Base-by-base conservation (phyloP, 2,113 vertebrate species). In the Notarius lentiginosus region DNA sequence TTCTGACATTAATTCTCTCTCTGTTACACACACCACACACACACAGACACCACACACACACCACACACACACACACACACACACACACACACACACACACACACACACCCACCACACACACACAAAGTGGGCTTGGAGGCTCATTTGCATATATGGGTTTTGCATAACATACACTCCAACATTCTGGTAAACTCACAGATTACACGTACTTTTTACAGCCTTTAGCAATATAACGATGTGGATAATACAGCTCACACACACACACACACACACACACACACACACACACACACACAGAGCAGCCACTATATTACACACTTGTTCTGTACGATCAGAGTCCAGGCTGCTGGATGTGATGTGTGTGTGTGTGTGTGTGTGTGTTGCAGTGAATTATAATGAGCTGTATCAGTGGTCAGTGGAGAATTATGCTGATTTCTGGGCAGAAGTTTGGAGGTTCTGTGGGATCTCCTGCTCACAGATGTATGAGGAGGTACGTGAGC, bases 401-500 rank as follows among this genome's bases (percentile, higher is more conserved):
- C 91, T 99, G 1, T 99, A 98, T 92, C 96, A 96, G 87, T 99
- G 98, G 98, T 99, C 98, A 0, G 95, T 99, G 89, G 95, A 96
- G 75, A 96, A 91, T 7, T 99, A 96, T 84, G 68, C 96, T 0
- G 97, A 99, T 89, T 99, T 99, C 91, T 99, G 98, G 98, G 95
- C 93, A 0, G 94, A 97, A 17, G 96, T 99, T 91, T 99, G 97
- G 98, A 94, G 95, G 34, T 99, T 96, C 94, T 96, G 97, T 22
- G 96, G 96, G 3, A 92, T 99, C 0, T 2, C 96, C 47, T 95
- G 92, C 83, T 99, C 98, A 0, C 94, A 90, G 88, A 92, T 92
- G 2, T 98, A 98, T 0, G 96, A 97, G 0, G 96, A 99, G 97
- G 98, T 99, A 88, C 92, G 96, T 86, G 1, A 1, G 34, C 41